Evolutionary conservation across 2,888 invertebrate species (phyloP), one percentile per base, ranked within the genome.

Genomic region (Spatulosminthurus flaviceps): DNA sequence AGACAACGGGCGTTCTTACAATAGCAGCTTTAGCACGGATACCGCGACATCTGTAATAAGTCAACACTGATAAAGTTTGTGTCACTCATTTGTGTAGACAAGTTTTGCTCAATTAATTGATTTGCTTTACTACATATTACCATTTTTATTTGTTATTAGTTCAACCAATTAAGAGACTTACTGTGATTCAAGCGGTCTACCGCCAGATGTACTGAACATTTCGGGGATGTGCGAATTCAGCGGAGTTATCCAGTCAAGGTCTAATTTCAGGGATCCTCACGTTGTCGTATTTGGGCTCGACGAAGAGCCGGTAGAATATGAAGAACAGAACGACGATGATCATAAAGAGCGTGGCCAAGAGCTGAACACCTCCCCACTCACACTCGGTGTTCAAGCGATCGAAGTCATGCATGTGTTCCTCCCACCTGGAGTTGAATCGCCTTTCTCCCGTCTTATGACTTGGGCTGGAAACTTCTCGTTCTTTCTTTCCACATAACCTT

Each of bases 391-490:
- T 51, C 51, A 51, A 13, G 16, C 51, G 51, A 16, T 51, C 51
- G 16, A 51, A 51, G 51, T 51, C 51, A 16, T 51, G 51, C 51
- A 51, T 51, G 51, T 51, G 51, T 51, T 51, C 51, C 51, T 51
- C 51, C 51, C 51, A 51, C 16, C 51, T 51, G 51, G 51, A 51
- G n/a, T 51, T 51, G 51, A 51, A 51, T 51, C 51, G 5, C 51
- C 51, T 51, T 2, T 19, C 51, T 2, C 19, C 19, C 5, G 51
- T 51, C 51, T 51, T 51, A 51, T 51, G 51, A 51, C 51, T 51
- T n/a, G 51, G 51, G 51, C 51, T 51, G 16, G 51, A 19, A 13
- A 51, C 51, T 51, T 51, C 51, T 16, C 51, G 16, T 51, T 51
- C 51, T 19, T 51, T 51, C 51, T 19, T 4, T 5, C 9, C 1